A percentile compares a stretch with the other conserved stretches of the same genome.
phyloP scores from a whole-genome alignment of 2,113 vertebrate genomes.

The Mola mola region DNA sequence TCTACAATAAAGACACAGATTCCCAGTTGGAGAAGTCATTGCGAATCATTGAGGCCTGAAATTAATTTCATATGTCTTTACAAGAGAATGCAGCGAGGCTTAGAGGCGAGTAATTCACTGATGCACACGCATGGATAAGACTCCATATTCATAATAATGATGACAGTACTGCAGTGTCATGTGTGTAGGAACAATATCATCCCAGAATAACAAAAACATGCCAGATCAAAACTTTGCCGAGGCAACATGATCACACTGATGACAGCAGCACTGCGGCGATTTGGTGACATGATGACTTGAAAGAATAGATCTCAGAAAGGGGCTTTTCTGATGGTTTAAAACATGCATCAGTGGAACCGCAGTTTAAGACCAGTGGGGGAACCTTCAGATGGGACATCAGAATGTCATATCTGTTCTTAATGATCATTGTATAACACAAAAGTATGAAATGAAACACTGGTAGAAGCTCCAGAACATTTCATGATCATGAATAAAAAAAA shows the following conservation, averaged over 20 bases:
- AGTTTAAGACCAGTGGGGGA: too few relatives aligned
- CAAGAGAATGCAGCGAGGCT: slow-evolving; percentile 33
- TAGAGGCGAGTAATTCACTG: slow-evolving; percentile 19
- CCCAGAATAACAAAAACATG: not conserved
- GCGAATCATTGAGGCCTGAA: slow-evolving; percentile 69
- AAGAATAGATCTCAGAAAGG: not conserved
- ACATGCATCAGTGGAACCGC: too few relatives aligned
- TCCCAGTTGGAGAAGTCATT: slow-evolving; percentile 52
- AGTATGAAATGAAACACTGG: too few relatives aligned
- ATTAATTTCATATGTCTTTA: slow-evolving; percentile 68
- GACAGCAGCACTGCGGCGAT: not conserved
- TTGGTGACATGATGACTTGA: not conserved
- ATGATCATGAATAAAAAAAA: too few relatives aligned
- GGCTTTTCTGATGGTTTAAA: too few relatives aligned
- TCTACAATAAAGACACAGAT: slow-evolving; percentile 36
- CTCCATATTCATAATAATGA: slow-evolving; percentile 20
- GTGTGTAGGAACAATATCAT: slow-evolving; percentile 6
- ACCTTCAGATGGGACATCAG: too few relatives aligned
- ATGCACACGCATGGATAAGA: slow-evolving; percentile 16
- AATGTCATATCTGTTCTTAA: too few relatives aligned
- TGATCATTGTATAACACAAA: too few relatives aligned
- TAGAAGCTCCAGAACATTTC: too few relatives aligned
- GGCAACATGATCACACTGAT: not conserved
- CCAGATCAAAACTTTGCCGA: not conserved
- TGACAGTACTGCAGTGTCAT: not conserved